Evolutionary conservation across 2,888 invertebrate species (phyloP), one percentile per base, ranked within the genome.

Genomic region (Phortica okadai): DNA sequence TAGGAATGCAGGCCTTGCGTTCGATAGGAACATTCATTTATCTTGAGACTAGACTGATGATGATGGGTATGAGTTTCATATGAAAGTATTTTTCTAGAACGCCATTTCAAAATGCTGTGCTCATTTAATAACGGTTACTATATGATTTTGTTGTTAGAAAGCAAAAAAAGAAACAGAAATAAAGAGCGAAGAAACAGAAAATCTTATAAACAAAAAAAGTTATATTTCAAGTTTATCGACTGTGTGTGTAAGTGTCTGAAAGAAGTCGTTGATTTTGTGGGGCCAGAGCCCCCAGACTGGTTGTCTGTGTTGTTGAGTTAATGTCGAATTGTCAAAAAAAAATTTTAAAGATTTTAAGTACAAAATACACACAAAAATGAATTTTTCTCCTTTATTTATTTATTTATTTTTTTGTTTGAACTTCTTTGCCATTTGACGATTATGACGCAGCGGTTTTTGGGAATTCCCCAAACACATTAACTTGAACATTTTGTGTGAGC

Each of bases 401-500:
- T 76, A 80, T 79, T 25, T 80, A 69, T 25, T 59, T 78, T 77
- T 80, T 81, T 14, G 81, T 80, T 81, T 80, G 64, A 59, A 33
- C 33, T 33, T 33, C 33, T 33, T 33, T 33, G 33, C 33, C 33
- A 33, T 33, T 33, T 33, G 59, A 78, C n/a, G 80, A 77, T 77
- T 73, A 82, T 86, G 85, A 85, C 86, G 86, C 82, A 86, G 86
- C 78, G 62, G 16, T 62, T 62, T n/a, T 77, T 75, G 85, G 85
- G 85, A 85, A 84, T 85, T 86, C 85, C 85, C 85, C 16, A 76
- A 64, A 64, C 74, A 82, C 82, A 78, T 82, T 14, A 4, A 25
- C 7, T 11, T 14, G 14, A 62, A 62, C 62, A 62, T 62, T 25
- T 62, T 25, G 21, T 33, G 33, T 33, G 33, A 33, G 33, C 33